Evolutionary conservation across 2,888 invertebrate genomes (phyloP).

Genomic region (Andrena trimmerana): DNA sequence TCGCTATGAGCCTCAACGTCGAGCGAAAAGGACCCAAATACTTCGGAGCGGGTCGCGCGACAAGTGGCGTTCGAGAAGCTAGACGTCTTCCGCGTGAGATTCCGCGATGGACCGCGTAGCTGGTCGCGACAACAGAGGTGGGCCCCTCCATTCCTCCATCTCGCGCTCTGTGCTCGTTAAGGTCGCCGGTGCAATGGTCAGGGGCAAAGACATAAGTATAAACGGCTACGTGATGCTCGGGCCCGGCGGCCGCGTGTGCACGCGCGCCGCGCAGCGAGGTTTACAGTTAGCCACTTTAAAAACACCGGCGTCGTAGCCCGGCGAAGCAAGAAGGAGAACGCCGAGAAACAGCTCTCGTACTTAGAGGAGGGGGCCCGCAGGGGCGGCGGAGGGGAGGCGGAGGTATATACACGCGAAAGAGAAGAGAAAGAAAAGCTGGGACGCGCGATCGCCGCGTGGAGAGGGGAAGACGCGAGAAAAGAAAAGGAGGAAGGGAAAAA

Average conservation of each 20-base stretch:
- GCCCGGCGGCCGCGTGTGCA: constrained; percentile 47
- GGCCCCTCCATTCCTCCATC: constrained; percentile 22
- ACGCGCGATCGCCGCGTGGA: constrained; percentile 6
- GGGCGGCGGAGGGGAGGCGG: neutral
- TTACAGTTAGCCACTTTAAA: constrained; percentile 77
- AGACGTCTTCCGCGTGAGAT: constrained; percentile 7
- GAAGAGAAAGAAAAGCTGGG: constrained; percentile 45
- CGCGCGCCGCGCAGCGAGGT: constrained; percentile 61
- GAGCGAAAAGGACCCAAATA: neutral
- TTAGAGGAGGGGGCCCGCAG: neutral
- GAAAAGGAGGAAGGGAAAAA: constrained; percentile 54
- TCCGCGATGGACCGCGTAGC: neutral
- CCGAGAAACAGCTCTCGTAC: constrained; percentile 9
- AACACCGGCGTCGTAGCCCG: constrained; percentile 45
- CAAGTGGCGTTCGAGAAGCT: constrained; percentile 8
- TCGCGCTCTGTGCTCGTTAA: constrained; percentile 57
- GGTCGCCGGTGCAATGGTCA: constrained; percentile 66
- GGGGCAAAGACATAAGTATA: constrained; percentile 64
- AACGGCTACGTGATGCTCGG: constrained; percentile 59
- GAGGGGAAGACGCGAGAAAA: constrained; percentile 39
- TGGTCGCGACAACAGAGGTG: neutral
- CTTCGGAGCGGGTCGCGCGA: neutral
- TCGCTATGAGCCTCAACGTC: neutral
- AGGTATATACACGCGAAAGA: constrained; percentile 25
- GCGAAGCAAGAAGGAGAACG: constrained; percentile 39